A percentile compares a stretch with the other conserved stretches of the same genome.
Evolutionary conservation across 2,797 vertebrate species (phyloP).

Genomic region (Coccyzus lansbergi): DNA sequence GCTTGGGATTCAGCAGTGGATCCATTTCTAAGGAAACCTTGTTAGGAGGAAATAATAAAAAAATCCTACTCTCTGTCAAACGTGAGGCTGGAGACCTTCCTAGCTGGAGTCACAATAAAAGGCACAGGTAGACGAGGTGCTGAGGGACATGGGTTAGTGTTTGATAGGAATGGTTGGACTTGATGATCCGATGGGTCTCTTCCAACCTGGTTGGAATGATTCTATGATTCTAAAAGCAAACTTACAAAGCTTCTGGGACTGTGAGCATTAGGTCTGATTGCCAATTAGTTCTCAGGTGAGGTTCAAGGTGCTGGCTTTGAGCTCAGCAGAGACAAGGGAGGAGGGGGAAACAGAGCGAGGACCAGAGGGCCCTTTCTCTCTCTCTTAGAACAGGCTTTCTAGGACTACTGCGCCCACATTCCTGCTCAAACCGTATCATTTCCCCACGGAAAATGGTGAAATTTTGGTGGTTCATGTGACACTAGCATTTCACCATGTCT

Average conservation of each 20-base stretch:
- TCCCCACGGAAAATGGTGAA: background rate
- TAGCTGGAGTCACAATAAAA: background rate
- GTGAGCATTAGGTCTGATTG: background rate
- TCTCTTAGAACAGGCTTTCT: background rate
- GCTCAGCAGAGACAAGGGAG: background rate
- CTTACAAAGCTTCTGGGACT: background rate
- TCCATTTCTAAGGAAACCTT: slow-evolving; percentile 60
- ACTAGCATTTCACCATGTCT: background rate
- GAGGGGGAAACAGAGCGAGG: background rate
- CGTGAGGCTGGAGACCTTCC: slow-evolving; percentile 1
- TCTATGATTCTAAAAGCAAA: no score
- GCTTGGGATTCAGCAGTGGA: background rate
- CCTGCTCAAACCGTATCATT: background rate
- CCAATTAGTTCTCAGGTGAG: background rate
- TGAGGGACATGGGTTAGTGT: no score
- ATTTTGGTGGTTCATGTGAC: background rate
- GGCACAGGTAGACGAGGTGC: no score
- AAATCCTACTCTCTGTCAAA: background rate
- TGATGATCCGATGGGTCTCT: no score
- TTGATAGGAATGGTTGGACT: no score
- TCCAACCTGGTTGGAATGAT: no score
- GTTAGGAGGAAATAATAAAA: background rate
- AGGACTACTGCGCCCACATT: background rate
- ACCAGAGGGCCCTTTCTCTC: background rate
- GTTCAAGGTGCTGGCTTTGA: background rate